Evolutionary conservation across 2,797 vertebrate species (phyloP).

Genomic region (Cossypha dichroa): DNA sequence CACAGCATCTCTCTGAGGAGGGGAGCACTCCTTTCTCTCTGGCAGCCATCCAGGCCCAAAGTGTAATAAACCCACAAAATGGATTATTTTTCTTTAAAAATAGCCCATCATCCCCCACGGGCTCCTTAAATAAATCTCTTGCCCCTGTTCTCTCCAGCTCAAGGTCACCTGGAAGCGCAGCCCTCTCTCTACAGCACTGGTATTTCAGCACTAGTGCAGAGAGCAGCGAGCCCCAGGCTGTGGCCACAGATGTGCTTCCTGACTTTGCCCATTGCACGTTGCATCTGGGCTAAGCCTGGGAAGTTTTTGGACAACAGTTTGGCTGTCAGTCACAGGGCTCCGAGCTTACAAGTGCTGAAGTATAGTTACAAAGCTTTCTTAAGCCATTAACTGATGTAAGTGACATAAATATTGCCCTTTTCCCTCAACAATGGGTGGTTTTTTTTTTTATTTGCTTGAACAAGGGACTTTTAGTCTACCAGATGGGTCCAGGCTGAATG

Average conservation of each 20-base stretch:
- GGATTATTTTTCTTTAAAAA: conserved; percentile 28
- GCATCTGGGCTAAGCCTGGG: background rate
- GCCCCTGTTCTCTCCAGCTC: background rate
- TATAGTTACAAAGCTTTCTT: background rate
- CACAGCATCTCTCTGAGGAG: background rate
- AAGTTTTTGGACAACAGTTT: background rate
- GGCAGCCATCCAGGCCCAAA: background rate
- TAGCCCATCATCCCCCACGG: background rate
- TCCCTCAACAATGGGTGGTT: background rate
- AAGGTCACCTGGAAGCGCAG: conserved; percentile 6
- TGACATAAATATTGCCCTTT: background rate
- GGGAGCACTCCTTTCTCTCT: background rate
- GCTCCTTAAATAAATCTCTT: conserved; percentile 19
- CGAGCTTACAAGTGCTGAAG: background rate
- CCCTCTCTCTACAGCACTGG: fast-evolving
- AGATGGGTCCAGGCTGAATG: background rate
- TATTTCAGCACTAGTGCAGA: background rate
- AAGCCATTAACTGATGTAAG: background rate
- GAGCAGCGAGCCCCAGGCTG: background rate
- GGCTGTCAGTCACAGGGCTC: background rate
- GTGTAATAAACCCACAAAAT: background rate
- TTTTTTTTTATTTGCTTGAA: background rate
- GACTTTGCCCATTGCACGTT: fast-evolving
- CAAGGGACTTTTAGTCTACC: background rate
- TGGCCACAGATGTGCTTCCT: background rate